phyloP scores from a whole-genome alignment of 1,140 invertebrate genomes.

The Holcopasites calliopsidis region DNA sequence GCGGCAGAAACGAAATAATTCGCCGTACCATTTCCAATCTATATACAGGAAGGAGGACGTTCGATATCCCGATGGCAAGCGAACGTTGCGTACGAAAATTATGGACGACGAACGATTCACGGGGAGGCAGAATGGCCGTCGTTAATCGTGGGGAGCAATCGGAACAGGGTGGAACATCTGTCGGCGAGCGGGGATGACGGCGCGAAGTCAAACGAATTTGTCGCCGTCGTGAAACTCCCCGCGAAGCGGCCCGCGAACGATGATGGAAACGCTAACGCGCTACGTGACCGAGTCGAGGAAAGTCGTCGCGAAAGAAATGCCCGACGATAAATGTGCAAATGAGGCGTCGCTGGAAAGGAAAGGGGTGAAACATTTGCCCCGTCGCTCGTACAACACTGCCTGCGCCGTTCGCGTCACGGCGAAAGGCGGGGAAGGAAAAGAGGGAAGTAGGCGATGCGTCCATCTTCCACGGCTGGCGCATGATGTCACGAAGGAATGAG shows the following conservation, averaged over 20 bases:
- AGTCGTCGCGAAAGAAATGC: slow-evolving; percentile 21
- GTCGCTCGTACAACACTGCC: neutral
- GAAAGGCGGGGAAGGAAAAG: neutral
- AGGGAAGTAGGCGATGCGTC: slow-evolving; percentile 19
- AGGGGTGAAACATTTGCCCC: neutral
- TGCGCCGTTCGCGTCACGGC: slow-evolving; percentile 1
- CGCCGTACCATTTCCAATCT: neutral
- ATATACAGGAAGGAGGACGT: neutral
- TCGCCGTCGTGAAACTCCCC: slow-evolving; percentile 14
- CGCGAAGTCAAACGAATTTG: neutral
- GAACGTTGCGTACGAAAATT: neutral
- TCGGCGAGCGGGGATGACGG: neutral
- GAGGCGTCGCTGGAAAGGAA: neutral
- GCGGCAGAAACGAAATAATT: too few relatives aligned
- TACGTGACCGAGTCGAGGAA: neutral
- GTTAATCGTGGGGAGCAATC: neutral
- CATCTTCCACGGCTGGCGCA: slow-evolving; percentile 1
- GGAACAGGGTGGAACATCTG: neutral
- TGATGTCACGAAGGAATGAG: slow-evolving; percentile 35
- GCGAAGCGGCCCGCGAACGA: neutral
- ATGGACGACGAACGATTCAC: neutral
- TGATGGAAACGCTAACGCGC: slow-evolving; percentile 39
- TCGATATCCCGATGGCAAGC: neutral
- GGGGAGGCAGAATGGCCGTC: neutral
- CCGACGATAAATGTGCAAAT: slow-evolving; percentile 6